These are phyloP conservation scores for Petrocephalus microphthalmus DNA, from an alignment of 2,113 vertebrate genomes.

Conservation along the genomic window DNA sequence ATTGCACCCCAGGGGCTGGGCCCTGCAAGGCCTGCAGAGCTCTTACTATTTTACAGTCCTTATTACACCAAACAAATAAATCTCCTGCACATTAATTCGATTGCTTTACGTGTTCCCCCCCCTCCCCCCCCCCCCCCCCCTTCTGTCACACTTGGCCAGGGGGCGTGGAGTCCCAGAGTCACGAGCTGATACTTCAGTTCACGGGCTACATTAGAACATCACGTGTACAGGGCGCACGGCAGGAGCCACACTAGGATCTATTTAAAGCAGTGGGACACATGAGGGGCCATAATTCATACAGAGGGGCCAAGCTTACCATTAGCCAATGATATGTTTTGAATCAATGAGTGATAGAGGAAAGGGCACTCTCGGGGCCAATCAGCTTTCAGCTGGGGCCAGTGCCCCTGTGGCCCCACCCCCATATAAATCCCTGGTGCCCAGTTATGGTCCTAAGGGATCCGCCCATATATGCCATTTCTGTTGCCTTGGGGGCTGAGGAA, in stretches of 20 bases:
- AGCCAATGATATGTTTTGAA: not conserved
- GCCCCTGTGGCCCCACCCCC: not conserved
- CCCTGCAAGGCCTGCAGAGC: slow-evolving; percentile 58
- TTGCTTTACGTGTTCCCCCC: slow-evolving; percentile 43
- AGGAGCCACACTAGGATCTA: not conserved
- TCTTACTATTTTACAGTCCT: slow-evolving; percentile 73
- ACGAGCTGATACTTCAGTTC: not conserved
- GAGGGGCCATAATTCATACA: not conserved
- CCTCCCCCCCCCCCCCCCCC: slow-evolving; percentile 31
- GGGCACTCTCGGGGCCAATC: not conserved
- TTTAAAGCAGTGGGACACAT: not conserved
- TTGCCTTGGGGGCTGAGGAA: not conserved
- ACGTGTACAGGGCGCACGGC: not conserved
- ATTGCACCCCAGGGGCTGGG: slow-evolving; percentile 70
- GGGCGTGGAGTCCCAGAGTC: not conserved
- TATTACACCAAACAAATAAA: slow-evolving; percentile 80
- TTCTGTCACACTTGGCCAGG: not conserved
- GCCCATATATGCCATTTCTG: slow-evolving; percentile 36
- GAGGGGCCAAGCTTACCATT: not conserved
- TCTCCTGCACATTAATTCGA: slow-evolving; percentile 67
- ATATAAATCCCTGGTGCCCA: not conserved
- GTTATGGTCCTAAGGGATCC: not conserved
- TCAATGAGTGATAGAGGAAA: not conserved
- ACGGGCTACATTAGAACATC: not conserved
- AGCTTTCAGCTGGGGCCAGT: not conserved